These are phyloP conservation scores for Bombycilla garrulus DNA, from an alignment of 2,113 vertebrate genomes.

Conservation along the genomic window DNA sequence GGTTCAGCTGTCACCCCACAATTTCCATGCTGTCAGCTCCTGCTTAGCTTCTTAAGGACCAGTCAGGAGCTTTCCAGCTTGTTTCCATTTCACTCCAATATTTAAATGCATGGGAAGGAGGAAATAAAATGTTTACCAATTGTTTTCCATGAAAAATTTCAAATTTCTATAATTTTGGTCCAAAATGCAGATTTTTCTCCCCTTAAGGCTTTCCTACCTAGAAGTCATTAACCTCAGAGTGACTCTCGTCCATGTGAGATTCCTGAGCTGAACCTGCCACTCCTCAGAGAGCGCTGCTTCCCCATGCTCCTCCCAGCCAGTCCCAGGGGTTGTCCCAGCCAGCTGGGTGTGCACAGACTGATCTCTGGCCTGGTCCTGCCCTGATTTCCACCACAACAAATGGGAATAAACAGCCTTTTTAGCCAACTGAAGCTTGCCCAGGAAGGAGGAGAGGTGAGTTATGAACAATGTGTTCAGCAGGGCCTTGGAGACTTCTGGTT, in stretches of 20 bases:
- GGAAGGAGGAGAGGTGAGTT: not conserved
- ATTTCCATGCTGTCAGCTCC: not conserved
- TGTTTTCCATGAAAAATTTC: not conserved
- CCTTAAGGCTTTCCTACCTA: not conserved
- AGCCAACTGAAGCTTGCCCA: not conserved
- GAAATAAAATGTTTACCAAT: not conserved
- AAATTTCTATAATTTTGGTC: not conserved
- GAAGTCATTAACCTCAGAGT: not conserved
- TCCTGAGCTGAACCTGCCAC: not conserved
- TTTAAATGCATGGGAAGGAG: accelerated
- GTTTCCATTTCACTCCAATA: not conserved
- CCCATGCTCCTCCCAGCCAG: accelerated
- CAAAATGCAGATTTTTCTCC: not conserved
- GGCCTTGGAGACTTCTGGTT: not conserved
- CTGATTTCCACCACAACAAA: not conserved
- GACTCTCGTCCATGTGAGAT: not conserved
- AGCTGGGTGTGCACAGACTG: not conserved
- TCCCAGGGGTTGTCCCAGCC: not conserved
- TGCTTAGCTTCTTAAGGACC: not conserved
- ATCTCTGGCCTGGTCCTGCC: not conserved
- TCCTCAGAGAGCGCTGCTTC: not conserved
- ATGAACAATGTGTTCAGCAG: not conserved
- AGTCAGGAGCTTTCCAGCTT: not conserved
- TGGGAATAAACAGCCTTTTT: not conserved
- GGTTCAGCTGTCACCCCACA: not conserved